A percentile compares a stretch with the other conserved stretches of the same genome.
Conservation (phyloP, 2,888 invertebrate species). For the Trichopria drosophilae region DNA sequence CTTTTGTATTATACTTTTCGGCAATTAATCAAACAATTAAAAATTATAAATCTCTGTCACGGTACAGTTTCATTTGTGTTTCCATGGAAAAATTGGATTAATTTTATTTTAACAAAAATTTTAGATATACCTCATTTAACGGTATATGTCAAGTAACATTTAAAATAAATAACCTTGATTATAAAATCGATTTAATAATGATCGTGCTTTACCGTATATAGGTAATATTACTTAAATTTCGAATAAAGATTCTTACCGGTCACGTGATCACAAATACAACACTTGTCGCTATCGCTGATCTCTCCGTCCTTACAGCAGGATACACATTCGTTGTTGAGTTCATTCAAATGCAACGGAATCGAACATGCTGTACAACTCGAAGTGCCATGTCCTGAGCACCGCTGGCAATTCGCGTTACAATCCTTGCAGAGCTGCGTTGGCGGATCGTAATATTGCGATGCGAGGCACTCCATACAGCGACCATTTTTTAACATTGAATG, state of each 20-base stretch:
- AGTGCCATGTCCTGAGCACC: constrained; percentile 71
- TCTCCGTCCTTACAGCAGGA: constrained; percentile 69
- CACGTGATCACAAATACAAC: constrained; percentile 72
- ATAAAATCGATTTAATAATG: too few species aligned
- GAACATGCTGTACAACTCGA: constrained; percentile 71
- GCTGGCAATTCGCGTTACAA: constrained; percentile 69
- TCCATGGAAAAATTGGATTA: too few species aligned
- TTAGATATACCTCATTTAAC: too few species aligned
- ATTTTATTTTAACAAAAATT: too few species aligned
- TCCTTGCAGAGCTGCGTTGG: constrained; percentile 69
- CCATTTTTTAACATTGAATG: constrained; percentile 75
- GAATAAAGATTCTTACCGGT: constrained; percentile 67
- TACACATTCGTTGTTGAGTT: constrained; percentile 76
- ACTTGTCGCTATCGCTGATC: constrained; percentile 60
- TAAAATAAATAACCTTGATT: too few species aligned
- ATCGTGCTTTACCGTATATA: too few species aligned
- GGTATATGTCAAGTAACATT: too few species aligned
- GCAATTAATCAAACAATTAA: too few species aligned
- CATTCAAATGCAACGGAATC: constrained; percentile 68
- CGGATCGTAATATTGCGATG: constrained; percentile 73
- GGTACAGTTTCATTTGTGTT: too few species aligned
- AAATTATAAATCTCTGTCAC: too few species aligned
- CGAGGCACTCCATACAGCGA: constrained; percentile 75
- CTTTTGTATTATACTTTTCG: too few species aligned
- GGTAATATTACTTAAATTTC: too few species aligned